These are phyloP conservation scores for Chloroclystis v-ata DNA, from an alignment of 2,888 invertebrate genomes.

Conservation along the genomic window DNA sequence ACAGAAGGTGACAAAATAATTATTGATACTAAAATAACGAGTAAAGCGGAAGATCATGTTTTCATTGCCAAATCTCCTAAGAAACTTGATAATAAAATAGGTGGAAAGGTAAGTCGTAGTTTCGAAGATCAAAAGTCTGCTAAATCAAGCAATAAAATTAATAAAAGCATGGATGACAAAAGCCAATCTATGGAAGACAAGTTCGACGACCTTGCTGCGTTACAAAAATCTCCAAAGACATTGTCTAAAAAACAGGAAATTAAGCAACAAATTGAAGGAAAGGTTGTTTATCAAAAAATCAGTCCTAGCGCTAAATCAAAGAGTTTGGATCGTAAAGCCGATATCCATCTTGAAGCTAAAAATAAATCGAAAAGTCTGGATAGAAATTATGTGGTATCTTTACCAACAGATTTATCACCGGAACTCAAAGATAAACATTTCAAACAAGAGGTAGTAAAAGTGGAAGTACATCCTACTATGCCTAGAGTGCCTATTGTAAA, in stretches of 20 bases:
- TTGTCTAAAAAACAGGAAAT: slow-evolving; percentile 79
- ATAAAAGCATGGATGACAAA: slow-evolving; percentile 81
- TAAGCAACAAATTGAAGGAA: slow-evolving; percentile 81
- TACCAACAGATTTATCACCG: slow-evolving; percentile 47
- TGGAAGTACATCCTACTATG: slow-evolving; percentile 65
- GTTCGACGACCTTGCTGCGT: slow-evolving; percentile 75
- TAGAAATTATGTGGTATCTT: slow-evolving; percentile 78
- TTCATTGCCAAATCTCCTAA: slow-evolving; percentile 86
- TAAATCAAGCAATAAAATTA: slow-evolving; percentile 77
- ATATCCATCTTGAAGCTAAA: slow-evolving; percentile 77
- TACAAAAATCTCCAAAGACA: slow-evolving; percentile 79
- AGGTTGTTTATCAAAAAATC: slow-evolving; percentile 80
- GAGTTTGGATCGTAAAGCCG: slow-evolving; percentile 81
- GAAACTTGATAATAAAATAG: slow-evolving; percentile 80
- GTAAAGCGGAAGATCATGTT: slow-evolving; percentile 86
- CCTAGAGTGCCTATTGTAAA: slow-evolving; percentile 41
- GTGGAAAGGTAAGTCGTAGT: slow-evolving; percentile 79
- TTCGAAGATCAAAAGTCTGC: slow-evolving; percentile 79
- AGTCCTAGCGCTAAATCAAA: slow-evolving; percentile 78
- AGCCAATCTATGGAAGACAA: slow-evolving; percentile 81
- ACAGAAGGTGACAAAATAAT: slow-evolving; percentile 84
- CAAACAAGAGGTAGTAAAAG: slow-evolving; percentile 70
- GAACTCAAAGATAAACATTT: slow-evolving; percentile 65
- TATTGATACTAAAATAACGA: slow-evolving; percentile 84
- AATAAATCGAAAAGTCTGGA: slow-evolving; percentile 83